A percentile compares a stretch with the other conserved stretches of the same genome.
Conservation (phyloP, 2,888 invertebrate species). For the Lypha dubia region DNA sequence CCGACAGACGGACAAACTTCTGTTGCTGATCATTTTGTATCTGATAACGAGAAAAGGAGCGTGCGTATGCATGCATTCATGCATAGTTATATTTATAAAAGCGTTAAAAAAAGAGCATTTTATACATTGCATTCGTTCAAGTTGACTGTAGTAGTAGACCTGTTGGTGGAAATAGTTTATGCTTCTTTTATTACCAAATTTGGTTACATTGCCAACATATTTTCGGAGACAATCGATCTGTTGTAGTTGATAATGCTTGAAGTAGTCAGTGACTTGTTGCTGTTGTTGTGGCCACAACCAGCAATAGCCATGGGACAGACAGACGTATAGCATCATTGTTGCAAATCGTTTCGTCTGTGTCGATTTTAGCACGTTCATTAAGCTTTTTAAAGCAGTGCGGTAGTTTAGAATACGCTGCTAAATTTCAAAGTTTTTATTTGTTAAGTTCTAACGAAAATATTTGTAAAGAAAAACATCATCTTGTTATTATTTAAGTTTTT, state of each 20-base stretch:
- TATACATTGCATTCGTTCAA: constrained; percentile 48
- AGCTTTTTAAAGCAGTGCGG: constrained; percentile 24
- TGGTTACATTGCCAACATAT: constrained; percentile 74
- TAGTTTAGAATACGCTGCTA: not conserved
- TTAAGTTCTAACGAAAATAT: not conserved
- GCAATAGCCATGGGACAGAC: constrained; percentile 47
- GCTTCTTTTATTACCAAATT: constrained; percentile 74
- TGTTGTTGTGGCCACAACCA: constrained; percentile 25
- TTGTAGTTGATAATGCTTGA: constrained; percentile 59
- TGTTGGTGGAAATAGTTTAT: constrained; percentile 69
- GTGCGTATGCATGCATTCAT: constrained; percentile 70
- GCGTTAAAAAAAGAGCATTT: constrained; percentile 72
- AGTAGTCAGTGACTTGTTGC: constrained; percentile 54
- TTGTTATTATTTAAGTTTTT: no score
- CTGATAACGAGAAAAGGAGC: constrained; percentile 66
- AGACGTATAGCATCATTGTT: constrained; percentile 37
- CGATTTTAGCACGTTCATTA: constrained; percentile 69
- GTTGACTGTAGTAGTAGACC: constrained; percentile 43
- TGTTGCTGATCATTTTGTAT: constrained; percentile 66
- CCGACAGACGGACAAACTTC: not conserved
- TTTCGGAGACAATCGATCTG: constrained; percentile 73
- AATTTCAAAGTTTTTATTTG: not conserved
- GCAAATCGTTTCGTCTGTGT: constrained; percentile 56
- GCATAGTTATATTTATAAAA: constrained; percentile 69
- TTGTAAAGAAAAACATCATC: no score